Evolutionary conservation across 2,888 invertebrate species (phyloP), one percentile per base, ranked within the genome.

Genomic region (Drosophila mettleri): DNA sequence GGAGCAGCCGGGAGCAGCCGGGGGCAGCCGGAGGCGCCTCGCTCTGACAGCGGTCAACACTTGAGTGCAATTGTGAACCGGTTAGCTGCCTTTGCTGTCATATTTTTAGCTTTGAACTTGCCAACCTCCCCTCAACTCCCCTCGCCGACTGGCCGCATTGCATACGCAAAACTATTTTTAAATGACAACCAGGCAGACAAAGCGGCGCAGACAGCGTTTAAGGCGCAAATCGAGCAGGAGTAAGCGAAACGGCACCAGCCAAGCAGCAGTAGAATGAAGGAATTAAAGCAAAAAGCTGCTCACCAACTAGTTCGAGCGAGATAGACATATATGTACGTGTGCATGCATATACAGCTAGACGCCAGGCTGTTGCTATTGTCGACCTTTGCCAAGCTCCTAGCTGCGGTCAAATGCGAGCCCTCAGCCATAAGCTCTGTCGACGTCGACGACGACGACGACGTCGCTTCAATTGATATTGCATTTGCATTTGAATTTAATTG

Each of bases 181-280:
- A 81, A 86, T 76, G 86, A 71, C 77, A 80, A 46, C 59, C 61
- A 60, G 68, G 76, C 86, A 86, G 81, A 86, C 81, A 82, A 59
- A 76, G 67, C 83, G 81, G 76, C 84, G 84, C 78, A 77, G 57
- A 58, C 55, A 48, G 36, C 51, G 31, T 14, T 22, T 0, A 2
- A 31, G 12, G 3, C 31, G 31, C 31, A 31, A 2, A 31, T 12
- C 31, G 12, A 63, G 18, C 24, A 46, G 24, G 16, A 52, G 33
- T 12, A 20, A 27, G 10, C n/a, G 18, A n/a, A 16, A 22, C 34
- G 29, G 24, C 49, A 20, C 12, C 7, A 27, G 24, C 9, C 12
- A 3, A 27, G 24, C 9, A 45, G 45, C 46, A 36, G 34, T 24
- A 10, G 46, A 14, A 39, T n/a, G 27, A 41, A 39, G 20, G 29